Percentiles rank a stretch among this genome's conserved stretches.
These are phyloP conservation scores for Nezara viridula DNA, from an alignment of 2,888 invertebrate species.

Conservation along the genomic window DNA sequence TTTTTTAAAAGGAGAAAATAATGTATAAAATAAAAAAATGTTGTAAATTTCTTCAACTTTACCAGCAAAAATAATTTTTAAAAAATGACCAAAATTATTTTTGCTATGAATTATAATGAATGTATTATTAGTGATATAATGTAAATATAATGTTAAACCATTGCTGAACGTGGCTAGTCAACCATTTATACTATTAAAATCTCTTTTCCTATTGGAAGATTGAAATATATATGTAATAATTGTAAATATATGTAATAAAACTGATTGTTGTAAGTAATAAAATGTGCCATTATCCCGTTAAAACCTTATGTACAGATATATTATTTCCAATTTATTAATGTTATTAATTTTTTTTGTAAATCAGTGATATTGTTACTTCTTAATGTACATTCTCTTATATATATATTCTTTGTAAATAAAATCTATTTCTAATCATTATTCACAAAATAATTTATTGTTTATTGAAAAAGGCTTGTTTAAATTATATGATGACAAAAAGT, in stretches of 20 bases:
- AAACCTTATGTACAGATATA: constrained; percentile 52
- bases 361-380: constrained; percentile 54
- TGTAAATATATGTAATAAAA: constrained; percentile 47
- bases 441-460: constrained; percentile 19
- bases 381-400: constrained; percentile 41
- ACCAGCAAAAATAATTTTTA: constrained; percentile 21
- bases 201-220: background rate
- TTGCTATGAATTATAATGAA: background rate
- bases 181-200: constrained; percentile 9
- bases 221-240: background rate
- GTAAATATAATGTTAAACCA: background rate
- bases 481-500: constrained; percentile 42
- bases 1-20: background rate
- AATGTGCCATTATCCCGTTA: constrained; percentile 2
- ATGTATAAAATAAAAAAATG: background rate
- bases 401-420: constrained; percentile 50
- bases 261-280: constrained; percentile 19
- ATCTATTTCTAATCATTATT: constrained; percentile 43
- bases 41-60: background rate
- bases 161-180: background rate
- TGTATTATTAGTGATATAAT: background rate
- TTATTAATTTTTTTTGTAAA: constrained; percentile 53
- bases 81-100: constrained; percentile 17
- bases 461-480: constrained; percentile 52
- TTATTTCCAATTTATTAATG: constrained; percentile 56